phyloP scores from a whole-genome alignment of 2,888 invertebrate species.

The Oscheius myriophilus region DNA sequence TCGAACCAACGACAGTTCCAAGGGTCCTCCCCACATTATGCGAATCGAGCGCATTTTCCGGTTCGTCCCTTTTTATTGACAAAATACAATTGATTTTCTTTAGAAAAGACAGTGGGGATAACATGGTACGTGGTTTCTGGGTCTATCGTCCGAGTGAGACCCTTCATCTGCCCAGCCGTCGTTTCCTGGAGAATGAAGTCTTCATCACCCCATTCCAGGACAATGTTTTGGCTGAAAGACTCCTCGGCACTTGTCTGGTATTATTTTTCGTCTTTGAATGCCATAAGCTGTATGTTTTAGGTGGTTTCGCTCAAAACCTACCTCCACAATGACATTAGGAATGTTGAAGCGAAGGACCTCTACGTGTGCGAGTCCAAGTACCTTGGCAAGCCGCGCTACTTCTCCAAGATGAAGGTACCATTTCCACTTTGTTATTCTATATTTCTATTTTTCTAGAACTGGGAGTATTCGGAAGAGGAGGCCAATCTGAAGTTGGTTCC shows the following conservation, averaged over 20 bases:
- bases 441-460: conserved; percentile 33
- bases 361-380: conserved; percentile 97
- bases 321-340: conserved; percentile 88
- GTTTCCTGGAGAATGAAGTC: conserved; percentile 87
- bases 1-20: conserved; percentile 69
- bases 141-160: conserved; percentile 93
- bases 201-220: conserved; percentile 92
- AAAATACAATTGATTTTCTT: neutral
- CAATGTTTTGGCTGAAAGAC: conserved; percentile 84
- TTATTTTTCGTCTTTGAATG: too few relatives aligned
- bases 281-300: too few relatives aligned
- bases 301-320: conserved; percentile 76
- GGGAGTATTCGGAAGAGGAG: conserved; percentile 63
- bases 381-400: conserved; percentile 84
- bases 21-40: conserved; percentile 82
- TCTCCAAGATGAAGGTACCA: conserved; percentile 84
- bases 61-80: conserved; percentile 68
- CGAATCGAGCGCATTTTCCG: conserved; percentile 90
- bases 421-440: neutral
- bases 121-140: conserved; percentile 83
- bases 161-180: conserved; percentile 90
- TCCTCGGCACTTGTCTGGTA: conserved; percentile 88
- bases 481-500: conserved; percentile 78
- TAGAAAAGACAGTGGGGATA: conserved; percentile 64
- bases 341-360: conserved; percentile 89